Conservation (phyloP, 2,888 invertebrate species). For the Eupithecia subumbrata region DNA sequence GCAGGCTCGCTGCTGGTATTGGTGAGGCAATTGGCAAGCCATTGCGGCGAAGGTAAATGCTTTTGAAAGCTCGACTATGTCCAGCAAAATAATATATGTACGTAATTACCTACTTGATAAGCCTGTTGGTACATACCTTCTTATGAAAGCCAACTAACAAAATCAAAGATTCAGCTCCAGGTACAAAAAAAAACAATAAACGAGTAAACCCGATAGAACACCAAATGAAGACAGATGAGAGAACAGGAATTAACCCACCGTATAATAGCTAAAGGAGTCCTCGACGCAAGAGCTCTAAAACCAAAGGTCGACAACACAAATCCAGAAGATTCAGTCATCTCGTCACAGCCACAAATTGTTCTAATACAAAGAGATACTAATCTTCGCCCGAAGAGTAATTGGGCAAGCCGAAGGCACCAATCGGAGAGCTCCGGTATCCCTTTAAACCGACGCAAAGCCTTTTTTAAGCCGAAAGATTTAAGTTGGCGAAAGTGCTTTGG, state of each 20-base stretch:
- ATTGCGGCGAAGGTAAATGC: too few species aligned
- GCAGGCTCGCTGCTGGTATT: too few species aligned
- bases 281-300: conserved; percentile 31
- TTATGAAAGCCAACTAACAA: neutral
- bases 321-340: conserved; percentile 47
- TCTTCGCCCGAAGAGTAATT: conserved; percentile 78
- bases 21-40: too few species aligned
- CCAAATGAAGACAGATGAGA: neutral
- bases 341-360: conserved; percentile 54
- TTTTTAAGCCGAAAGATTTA: conserved; percentile 83
- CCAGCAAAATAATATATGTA: too few species aligned
- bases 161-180: neutral
- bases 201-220: neutral
- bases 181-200: neutral
- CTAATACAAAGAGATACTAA: conserved; percentile 65
- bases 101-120: neutral
- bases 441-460: conserved; percentile 83
- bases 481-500: conserved; percentile 81
- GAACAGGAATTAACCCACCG: neutral
- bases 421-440: conserved; percentile 79
- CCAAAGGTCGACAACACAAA: conserved; percentile 48
- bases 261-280: conserved; percentile 2
- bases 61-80: too few species aligned
- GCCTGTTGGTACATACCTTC: too few species aligned
- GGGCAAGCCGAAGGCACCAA: conserved; percentile 77